These are phyloP conservation scores for Phragmatobia fuliginosa DNA, from an alignment of 2,888 invertebrate genomes.

Conservation along the genomic window DNA sequence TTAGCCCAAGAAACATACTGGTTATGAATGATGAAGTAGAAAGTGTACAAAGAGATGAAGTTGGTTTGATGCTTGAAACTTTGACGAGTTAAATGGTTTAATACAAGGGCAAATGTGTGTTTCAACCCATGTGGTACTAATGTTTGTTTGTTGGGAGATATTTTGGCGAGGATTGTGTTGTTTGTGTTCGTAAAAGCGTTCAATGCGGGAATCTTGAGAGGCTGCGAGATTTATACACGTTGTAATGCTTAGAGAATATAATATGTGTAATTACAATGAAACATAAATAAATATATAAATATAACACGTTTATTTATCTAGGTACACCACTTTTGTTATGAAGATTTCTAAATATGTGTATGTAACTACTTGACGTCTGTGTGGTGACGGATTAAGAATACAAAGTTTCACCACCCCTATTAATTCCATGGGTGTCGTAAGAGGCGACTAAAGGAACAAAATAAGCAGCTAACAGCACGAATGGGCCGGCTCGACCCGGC, in stretches of 20 bases:
- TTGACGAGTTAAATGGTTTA: conserved; percentile 11
- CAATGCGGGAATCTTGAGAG: neutral
- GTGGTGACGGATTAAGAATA: too few relatives aligned
- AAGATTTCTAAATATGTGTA: too few relatives aligned
- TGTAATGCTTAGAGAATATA: neutral
- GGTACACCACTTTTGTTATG: too few relatives aligned
- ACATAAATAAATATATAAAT: too few relatives aligned
- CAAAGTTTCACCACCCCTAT: too few relatives aligned
- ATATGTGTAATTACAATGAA: neutral
- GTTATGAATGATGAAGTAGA: neutral
- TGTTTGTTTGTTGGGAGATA: conserved; percentile 6
- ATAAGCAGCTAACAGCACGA: too few relatives aligned
- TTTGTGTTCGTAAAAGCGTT: conserved; percentile 7
- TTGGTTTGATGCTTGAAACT: conserved; percentile 1
- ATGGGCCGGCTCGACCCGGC: too few relatives aligned
- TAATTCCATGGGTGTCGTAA: too few relatives aligned
- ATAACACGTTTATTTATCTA: too few relatives aligned
- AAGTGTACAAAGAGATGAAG: neutral
- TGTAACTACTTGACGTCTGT: too few relatives aligned
- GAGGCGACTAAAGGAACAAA: too few relatives aligned
- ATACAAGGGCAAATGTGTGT: neutral
- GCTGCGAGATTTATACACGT: neutral
- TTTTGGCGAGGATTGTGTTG: neutral
- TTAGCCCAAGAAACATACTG: neutral
- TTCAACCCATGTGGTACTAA: conserved; percentile 6